Conservation (phyloP, 2,888 invertebrate species). For the Caenorhabditis macrosperma region DNA sequence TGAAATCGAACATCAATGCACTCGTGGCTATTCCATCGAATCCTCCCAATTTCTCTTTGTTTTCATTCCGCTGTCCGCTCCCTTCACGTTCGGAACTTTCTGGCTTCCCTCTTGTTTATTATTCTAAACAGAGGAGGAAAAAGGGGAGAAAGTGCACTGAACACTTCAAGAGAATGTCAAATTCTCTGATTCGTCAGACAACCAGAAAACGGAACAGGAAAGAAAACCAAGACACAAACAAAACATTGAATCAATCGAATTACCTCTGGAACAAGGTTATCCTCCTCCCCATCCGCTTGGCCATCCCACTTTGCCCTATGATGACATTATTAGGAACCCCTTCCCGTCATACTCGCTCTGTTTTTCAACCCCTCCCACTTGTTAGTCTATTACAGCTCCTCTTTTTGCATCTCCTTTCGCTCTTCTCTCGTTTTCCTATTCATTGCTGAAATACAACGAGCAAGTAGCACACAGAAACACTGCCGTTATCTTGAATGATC, state of each 20-base stretch:
- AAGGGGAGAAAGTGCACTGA: too few species aligned
- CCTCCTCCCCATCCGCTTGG: neutral
- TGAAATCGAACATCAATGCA: too few species aligned
- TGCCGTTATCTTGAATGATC: neutral
- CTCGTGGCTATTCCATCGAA: too few species aligned
- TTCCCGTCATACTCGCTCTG: neutral
- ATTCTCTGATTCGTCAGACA: too few species aligned
- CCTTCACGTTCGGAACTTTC: neutral
- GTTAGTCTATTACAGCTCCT: conserved; percentile 4
- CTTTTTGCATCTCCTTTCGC: neutral
- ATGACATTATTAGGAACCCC: conserved; percentile 15
- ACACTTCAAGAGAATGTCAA: too few species aligned
- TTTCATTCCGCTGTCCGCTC: neutral
- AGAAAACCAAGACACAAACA: neutral
- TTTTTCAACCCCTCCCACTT: conserved; percentile 1
- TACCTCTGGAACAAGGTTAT: neutral
- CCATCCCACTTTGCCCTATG: neutral
- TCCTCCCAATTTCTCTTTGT: neutral
- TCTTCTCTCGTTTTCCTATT: too few species aligned
- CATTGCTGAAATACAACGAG: neutral
- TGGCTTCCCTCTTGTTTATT: neutral
- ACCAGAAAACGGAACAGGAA: neutral
- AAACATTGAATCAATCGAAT: neutral
- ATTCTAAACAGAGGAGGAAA: too few species aligned
- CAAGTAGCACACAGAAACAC: neutral